Evolutionary conservation across 30 jellyfish, hydroid and myxozoan species (phyloP).

Genomic region (Aurelia sp.): DNA sequence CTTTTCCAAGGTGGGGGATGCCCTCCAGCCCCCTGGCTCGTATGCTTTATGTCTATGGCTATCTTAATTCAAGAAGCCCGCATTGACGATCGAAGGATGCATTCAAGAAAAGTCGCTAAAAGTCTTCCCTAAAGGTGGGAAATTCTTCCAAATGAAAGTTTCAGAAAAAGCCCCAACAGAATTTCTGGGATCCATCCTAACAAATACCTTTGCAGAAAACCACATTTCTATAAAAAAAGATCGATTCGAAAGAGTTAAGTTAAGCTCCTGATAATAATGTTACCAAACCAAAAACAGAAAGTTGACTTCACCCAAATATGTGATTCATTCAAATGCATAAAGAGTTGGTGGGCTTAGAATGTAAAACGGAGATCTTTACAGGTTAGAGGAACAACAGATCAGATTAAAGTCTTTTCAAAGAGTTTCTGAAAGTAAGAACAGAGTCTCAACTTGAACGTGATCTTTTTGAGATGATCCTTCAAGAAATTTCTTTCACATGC

Average conservation of each 20-base stretch:
- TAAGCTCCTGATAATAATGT: not conserved
- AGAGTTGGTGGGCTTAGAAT: not conserved
- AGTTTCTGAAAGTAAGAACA: too few relatives aligned
- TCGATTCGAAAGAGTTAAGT: not conserved
- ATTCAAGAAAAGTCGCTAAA: not conserved
- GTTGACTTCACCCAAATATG: not conserved
- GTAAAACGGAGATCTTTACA: too few relatives aligned
- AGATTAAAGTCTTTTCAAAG: too few relatives aligned
- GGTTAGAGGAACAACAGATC: too few relatives aligned
- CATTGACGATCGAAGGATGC: too few relatives aligned
- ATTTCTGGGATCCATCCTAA: not conserved
- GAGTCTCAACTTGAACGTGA: too few relatives aligned
- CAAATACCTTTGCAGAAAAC: not conserved
- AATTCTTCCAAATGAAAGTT: not conserved
- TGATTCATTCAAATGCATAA: not conserved
- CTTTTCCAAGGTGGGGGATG: too few relatives aligned
- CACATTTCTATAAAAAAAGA: not conserved
- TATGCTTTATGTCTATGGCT: too few relatives aligned
- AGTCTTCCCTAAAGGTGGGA: not conserved
- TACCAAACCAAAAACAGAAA: not conserved
- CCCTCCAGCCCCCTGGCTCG: too few relatives aligned
- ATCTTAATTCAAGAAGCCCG: too few relatives aligned
- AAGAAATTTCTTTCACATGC: too few relatives aligned
- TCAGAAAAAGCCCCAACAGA: not conserved
- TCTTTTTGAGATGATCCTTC: too few relatives aligned